A percentile compares a stretch with the other conserved stretches of the same genome.
Evolutionary conservation across 2,888 invertebrate genomes (phyloP).

Genomic region (Sepioteuthis lessoniana): DNA sequence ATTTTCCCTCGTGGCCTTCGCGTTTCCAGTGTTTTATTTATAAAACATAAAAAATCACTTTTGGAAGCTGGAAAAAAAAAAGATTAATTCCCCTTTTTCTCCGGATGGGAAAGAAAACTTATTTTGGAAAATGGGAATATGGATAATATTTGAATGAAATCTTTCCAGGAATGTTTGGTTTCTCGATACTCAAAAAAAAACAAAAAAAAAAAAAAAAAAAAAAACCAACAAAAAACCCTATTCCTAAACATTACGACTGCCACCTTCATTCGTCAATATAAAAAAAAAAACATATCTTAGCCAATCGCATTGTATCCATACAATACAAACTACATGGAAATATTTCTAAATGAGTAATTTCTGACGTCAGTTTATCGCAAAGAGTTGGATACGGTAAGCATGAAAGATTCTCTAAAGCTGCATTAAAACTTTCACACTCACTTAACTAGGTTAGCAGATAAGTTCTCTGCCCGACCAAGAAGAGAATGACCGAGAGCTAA

Average conservation of each 20-base stretch:
- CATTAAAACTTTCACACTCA: too few species aligned
- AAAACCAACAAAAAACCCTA: background rate
- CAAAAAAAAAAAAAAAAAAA: too few species aligned
- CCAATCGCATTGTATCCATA: background rate
- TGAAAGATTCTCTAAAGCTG: too few species aligned
- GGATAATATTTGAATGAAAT: background rate
- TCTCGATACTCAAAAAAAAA: background rate
- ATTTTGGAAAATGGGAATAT: background rate
- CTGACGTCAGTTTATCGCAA: background rate
- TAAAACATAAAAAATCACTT: background rate
- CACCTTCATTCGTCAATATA: background rate
- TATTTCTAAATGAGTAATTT: background rate
- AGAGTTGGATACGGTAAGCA: too few species aligned
- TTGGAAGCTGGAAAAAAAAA: background rate
- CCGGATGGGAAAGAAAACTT: background rate
- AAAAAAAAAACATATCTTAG: background rate
- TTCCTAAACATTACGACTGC: background rate
- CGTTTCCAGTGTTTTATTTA: background rate
- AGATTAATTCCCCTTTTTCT: background rate
- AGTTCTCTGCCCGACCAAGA: too few species aligned
- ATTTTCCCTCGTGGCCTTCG: background rate
- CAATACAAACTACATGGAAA: background rate
- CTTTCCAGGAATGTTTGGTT: background rate
- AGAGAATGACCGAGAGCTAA: too few species aligned
- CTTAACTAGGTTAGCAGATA: too few species aligned